A percentile compares a stretch with the other conserved stretches of the same genome.
phyloP scores from a whole-genome alignment of 2,888 invertebrate species.

The Oscheius sp. region DNA sequence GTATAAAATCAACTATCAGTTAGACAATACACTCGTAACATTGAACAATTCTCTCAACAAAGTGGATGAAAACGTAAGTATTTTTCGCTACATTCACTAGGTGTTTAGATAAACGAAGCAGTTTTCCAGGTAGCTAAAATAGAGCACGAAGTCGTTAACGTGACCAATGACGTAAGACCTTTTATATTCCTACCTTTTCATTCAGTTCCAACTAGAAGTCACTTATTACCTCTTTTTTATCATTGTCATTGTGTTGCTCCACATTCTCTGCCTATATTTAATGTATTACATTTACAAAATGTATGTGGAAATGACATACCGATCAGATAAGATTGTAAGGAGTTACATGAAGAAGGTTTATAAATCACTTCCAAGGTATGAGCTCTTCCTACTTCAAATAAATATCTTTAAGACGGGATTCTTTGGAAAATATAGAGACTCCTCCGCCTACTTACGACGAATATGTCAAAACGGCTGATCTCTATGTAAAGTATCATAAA shows the following conservation, averaged over 20 bases:
- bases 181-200: background rate
- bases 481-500: constrained; percentile 42
- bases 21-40: constrained; percentile 10
- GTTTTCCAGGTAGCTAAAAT: constrained; percentile 1
- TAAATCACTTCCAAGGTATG: constrained; percentile 22
- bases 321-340: constrained; percentile 25
- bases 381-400: background rate
- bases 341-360: constrained; percentile 29
- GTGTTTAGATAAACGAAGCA: constrained; percentile 5
- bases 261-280: constrained; percentile 5
- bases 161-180: constrained; percentile 16
- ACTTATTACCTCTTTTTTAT: constrained; percentile 13
- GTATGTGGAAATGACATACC: constrained; percentile 1
- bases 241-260: background rate
- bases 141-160: constrained; percentile 12
- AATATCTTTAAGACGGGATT: constrained; percentile 25
- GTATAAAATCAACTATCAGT: constrained; percentile 18
- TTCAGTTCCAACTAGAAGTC: constrained; percentile 25
- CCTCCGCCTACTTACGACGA: constrained; percentile 49
- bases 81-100: background rate
- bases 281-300: constrained; percentile 4
- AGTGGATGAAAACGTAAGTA: constrained; percentile 13
- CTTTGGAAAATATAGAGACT: constrained; percentile 36
- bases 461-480: constrained; percentile 45
- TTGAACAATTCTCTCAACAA: constrained; percentile 8